Percentiles rank a stretch among this genome's conserved stretches.
Conservation (phyloP, 2,113 vertebrate species). For the Orthonyx spaldingii region DNA sequence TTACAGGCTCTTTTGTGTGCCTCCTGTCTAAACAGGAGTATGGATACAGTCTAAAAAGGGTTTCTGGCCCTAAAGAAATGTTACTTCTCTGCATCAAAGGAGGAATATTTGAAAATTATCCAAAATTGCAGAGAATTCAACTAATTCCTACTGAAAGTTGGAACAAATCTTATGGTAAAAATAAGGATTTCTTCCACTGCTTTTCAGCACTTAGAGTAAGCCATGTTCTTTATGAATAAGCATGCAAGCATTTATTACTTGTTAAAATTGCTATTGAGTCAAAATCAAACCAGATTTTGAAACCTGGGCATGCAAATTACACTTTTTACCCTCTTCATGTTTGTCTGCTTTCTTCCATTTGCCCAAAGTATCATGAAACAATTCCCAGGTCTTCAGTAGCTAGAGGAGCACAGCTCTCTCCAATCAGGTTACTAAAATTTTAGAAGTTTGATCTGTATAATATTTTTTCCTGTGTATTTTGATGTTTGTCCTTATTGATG, state of each 20-base stretch:
- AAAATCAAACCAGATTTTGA: conserved; percentile 25
- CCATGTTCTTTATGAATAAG: background rate
- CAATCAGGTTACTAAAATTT: background rate
- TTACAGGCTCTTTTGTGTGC: background rate
- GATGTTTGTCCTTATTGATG: background rate
- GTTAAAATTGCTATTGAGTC: background rate
- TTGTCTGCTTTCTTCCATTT: background rate
- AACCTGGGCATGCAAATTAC: background rate
- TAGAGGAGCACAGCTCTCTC: background rate
- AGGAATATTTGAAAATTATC: conserved; percentile 31
- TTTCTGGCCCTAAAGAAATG: conserved; percentile 14
- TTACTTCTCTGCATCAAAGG: conserved; percentile 34
- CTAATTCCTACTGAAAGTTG: conserved; percentile 50
- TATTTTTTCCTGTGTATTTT: background rate
- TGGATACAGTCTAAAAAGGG: background rate
- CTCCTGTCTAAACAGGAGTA: background rate
- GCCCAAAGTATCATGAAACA: background rate
- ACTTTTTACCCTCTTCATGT: background rate
- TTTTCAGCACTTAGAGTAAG: conserved; percentile 30
- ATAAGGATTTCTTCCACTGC: background rate
- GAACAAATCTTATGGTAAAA: conserved; percentile 11
- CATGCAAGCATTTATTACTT: background rate
- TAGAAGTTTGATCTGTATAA: background rate
- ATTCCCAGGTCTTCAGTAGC: background rate
- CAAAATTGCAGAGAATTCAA: conserved; percentile 20